Evolutionary conservation across 2,888 invertebrate species (phyloP).

Genomic region (Drosophila gaucha): DNA sequence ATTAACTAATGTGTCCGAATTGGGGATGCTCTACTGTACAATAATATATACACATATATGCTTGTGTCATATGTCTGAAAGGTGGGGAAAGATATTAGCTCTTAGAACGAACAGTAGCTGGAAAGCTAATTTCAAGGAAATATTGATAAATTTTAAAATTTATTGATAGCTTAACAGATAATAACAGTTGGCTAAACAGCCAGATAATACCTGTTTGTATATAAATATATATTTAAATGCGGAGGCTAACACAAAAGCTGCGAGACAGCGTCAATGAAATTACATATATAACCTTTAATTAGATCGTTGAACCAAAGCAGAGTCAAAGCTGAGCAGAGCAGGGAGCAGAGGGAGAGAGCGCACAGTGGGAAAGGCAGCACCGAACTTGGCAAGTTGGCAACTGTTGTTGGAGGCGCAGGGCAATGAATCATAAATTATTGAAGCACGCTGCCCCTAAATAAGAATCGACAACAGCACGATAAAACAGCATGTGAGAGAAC

Average conservation of each 20-base stretch:
- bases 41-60: no score
- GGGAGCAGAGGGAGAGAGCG: neutral
- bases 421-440: constrained; percentile 71
- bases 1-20: no score
- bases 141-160: neutral
- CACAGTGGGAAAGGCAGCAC: constrained; percentile 1
- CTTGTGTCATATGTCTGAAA: no score
- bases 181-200: constrained; percentile 4
- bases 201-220: neutral
- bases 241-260: constrained; percentile 42
- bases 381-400: constrained; percentile 45
- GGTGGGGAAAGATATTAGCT: no score
- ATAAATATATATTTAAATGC: neutral
- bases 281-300: constrained; percentile 79
- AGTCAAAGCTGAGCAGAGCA: constrained; percentile 13
- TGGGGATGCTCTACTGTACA: no score
- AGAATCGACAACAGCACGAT: constrained; percentile 36
- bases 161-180: constrained; percentile 4
- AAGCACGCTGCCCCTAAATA: constrained; percentile 54
- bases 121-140: neutral
- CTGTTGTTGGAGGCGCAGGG: constrained; percentile 45
- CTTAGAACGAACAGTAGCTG: no score
- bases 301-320: constrained; percentile 79
- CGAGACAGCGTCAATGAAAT: constrained; percentile 45
- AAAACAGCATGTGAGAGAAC: constrained; percentile 21